These are phyloP conservation scores for Melitaea athalia DNA, from an alignment of 2,888 invertebrate species.

Conservation along the genomic window DNA sequence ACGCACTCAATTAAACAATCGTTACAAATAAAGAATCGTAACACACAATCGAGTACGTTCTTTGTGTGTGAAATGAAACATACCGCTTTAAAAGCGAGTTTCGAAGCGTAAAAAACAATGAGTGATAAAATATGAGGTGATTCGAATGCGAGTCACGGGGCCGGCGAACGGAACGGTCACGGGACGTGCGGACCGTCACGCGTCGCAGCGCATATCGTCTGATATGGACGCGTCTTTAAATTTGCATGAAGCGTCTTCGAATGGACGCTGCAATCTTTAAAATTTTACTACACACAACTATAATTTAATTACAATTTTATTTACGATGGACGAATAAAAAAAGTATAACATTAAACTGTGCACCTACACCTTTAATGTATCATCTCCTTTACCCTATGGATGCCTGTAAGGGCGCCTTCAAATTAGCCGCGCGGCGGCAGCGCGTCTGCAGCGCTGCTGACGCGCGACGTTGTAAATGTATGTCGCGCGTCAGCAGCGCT, in stretches of 20 bases:
- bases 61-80: slow-evolving; percentile 40
- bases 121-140: slow-evolving; percentile 57
- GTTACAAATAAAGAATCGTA: slow-evolving; percentile 5
- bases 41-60: slow-evolving; percentile 10
- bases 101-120: slow-evolving; percentile 61
- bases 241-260: slow-evolving; percentile 56
- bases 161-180: slow-evolving; percentile 76
- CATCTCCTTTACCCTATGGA: no score
- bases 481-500: no score
- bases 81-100: slow-evolving; percentile 73
- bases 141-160: slow-evolving; percentile 71
- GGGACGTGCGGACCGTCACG: slow-evolving; percentile 40
- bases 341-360: no score
- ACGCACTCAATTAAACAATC: slow-evolving; percentile 1
- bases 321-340: no score
- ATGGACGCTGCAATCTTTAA: neutral
- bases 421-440: no score
- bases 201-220: slow-evolving; percentile 44
- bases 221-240: slow-evolving; percentile 69
- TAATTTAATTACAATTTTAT: neutral
- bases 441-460: no score
- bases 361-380: no score
- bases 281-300: neutral
- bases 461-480: no score
- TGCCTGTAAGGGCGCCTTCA: no score